Evolutionary conservation across 2,888 invertebrate species (phyloP).

Genomic region (Perdita meconis): DNA sequence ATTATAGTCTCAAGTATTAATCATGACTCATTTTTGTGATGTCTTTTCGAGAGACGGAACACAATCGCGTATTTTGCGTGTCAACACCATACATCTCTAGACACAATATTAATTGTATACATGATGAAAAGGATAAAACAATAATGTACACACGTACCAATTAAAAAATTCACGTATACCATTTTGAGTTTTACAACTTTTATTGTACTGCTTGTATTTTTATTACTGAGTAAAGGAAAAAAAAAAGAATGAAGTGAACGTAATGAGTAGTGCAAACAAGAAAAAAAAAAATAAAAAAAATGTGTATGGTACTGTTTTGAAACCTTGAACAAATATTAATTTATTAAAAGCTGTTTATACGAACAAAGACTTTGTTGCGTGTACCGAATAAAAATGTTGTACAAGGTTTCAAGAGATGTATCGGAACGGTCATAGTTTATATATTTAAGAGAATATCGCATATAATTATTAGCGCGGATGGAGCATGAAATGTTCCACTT

Average conservation of each 20-base stretch:
- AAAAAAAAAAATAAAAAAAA: conserved; percentile 52
- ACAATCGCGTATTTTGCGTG: conserved; percentile 73
- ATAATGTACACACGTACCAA: conserved; percentile 81
- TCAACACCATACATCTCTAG: conserved; percentile 77
- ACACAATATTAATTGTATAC: conserved; percentile 78
- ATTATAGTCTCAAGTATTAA: conserved; percentile 83
- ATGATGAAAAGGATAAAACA: conserved; percentile 71
- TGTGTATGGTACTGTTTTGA: conserved; percentile 69
- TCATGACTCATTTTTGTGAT: conserved; percentile 82
- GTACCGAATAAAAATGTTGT: conserved; percentile 64
- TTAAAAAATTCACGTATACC: conserved; percentile 79
- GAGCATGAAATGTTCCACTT: conserved; percentile 73
- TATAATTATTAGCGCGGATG: conserved; percentile 73
- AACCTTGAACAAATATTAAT: conserved; percentile 74
- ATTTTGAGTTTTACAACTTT: conserved; percentile 81
- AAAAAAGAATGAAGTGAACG: conserved; percentile 64
- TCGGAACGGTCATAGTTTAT: conserved; percentile 73
- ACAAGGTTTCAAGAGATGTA: conserved; percentile 71
- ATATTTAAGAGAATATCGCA: conserved; percentile 76
- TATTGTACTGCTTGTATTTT: conserved; percentile 82
- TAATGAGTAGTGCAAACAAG: conserved; percentile 70
- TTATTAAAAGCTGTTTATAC: conserved; percentile 68
- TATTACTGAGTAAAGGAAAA: conserved; percentile 67
- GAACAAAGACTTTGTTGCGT: conserved; percentile 46
- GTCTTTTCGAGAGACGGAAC: conserved; percentile 76